A percentile compares a stretch with the other conserved stretches of the same genome.
Conservation (phyloP, 2,797 vertebrate genomes). For the Moxostoma hubbsi region DNA sequence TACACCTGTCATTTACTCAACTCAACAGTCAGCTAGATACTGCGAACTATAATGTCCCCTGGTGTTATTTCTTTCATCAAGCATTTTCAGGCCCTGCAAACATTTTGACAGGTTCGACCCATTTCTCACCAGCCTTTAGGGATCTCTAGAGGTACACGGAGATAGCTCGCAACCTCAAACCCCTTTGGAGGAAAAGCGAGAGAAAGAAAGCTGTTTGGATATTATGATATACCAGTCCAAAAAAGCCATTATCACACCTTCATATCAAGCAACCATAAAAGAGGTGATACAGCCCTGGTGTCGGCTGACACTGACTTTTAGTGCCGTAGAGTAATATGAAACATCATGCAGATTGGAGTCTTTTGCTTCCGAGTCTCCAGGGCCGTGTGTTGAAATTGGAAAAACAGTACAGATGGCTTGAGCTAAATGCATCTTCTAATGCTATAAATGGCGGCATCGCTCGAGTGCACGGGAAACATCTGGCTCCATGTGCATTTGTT, state of each 20-base stretch:
- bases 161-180: conserved; percentile 56
- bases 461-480: conserved; percentile 33
- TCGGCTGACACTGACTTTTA: conserved; percentile 1
- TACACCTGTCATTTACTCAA: conserved; percentile 70
- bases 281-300: not conserved
- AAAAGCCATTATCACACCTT: conserved; percentile 60
- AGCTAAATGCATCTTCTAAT: not conserved
- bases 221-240: conserved; percentile 63
- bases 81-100: conserved; percentile 62
- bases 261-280: conserved; percentile 30
- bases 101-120: conserved; percentile 65
- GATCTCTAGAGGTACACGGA: conserved; percentile 57
- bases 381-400: conserved; percentile 42
- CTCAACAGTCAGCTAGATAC: conserved; percentile 71
- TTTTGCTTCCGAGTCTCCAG: conserved; percentile 55
- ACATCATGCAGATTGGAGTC: conserved; percentile 45
- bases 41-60: conserved; percentile 43
- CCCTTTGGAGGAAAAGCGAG: conserved; percentile 19
- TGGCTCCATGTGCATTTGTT: conserved; percentile 13
- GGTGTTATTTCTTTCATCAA: conserved; percentile 42
- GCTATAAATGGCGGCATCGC: conserved; percentile 10
- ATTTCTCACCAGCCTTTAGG: conserved; percentile 62
- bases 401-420: conserved; percentile 16
- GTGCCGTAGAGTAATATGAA: conserved; percentile 59
- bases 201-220: conserved; percentile 56